phyloP scores from a whole-genome alignment of 2,888 invertebrate genomes.

The Dione vanillae region DNA sequence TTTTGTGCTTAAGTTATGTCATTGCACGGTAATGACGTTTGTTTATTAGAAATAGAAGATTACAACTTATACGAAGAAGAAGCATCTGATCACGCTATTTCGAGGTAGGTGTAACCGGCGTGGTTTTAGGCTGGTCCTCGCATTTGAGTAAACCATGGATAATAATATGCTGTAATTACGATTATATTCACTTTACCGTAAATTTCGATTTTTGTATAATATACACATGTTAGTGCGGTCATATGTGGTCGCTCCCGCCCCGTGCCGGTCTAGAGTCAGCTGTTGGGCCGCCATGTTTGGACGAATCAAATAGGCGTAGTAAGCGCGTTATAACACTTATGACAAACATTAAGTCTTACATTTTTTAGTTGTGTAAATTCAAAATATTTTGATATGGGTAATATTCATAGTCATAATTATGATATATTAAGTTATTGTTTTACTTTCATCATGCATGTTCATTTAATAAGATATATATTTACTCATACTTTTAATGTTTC shows the following conservation, averaged over 20 bases:
- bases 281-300: conserved; percentile 85
- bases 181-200: conserved; percentile 35
- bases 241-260: conserved; percentile 74
- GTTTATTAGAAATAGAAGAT: conserved; percentile 83
- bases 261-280: conserved; percentile 83
- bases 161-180: conserved; percentile 13
- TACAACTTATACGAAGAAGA: conserved; percentile 83
- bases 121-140: conserved; percentile 58
- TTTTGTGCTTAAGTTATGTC: conserved; percentile 75
- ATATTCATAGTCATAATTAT: not conserved
- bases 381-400: conserved; percentile 16
- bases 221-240: conserved; percentile 55
- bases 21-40: conserved; percentile 83
- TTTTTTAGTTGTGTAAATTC: not conserved
- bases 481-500: not conserved
- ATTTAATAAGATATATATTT: not conserved
- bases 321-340: conserved; percentile 50
- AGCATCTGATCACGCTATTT: conserved; percentile 82
- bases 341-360: conserved; percentile 24
- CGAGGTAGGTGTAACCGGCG: conserved; percentile 82
- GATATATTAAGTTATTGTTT: not conserved
- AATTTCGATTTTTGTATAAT: conserved; percentile 44
- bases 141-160: conserved; percentile 23
- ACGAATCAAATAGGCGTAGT: conserved; percentile 82
- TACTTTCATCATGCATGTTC: not conserved